Percentiles rank a stretch among this genome's conserved stretches.
Conservation (phyloP, 2,797 vertebrate species). For the Sylvilagus floridanus region DNA sequence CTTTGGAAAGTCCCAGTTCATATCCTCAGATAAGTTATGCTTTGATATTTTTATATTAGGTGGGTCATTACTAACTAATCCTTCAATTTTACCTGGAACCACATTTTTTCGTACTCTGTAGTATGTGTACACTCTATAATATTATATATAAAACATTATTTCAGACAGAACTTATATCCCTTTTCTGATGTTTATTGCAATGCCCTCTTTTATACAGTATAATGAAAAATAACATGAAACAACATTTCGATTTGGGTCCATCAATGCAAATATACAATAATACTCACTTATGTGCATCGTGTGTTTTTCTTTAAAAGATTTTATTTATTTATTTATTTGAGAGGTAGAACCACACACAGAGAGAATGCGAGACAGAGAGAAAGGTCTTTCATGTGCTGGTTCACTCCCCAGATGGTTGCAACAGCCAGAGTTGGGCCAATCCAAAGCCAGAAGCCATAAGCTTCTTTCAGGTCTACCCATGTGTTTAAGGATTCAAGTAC, state of each 20-base stretch:
- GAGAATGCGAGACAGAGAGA: too few species aligned
- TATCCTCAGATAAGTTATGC: not conserved
- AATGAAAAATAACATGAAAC: not conserved
- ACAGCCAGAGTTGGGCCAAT: too few species aligned
- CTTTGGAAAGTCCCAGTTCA: too few species aligned
- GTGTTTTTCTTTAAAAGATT: too few species aligned
- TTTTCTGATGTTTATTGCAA: not conserved
- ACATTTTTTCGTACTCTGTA: fast-evolving
- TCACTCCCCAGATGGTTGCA: too few species aligned
- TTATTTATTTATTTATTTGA: too few species aligned
- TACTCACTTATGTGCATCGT: not conserved
- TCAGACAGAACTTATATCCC: not conserved
- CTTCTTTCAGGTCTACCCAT: too few species aligned
- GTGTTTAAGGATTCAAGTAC: too few species aligned
- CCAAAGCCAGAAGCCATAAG: too few species aligned
- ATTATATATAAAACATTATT: not conserved
- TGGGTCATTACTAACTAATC: not conserved
- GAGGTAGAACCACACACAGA: too few species aligned
- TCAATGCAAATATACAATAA: not conserved
- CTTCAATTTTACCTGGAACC: slow-evolving; percentile 14
- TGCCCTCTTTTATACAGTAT: not conserved
- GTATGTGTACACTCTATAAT: not conserved
- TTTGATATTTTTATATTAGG: not conserved
- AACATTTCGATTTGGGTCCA: not conserved
- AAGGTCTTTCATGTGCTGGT: too few species aligned